These are phyloP conservation scores for Semaprochilodus insignis DNA, from an alignment of 2,797 vertebrate genomes.

Conservation along the genomic window DNA sequence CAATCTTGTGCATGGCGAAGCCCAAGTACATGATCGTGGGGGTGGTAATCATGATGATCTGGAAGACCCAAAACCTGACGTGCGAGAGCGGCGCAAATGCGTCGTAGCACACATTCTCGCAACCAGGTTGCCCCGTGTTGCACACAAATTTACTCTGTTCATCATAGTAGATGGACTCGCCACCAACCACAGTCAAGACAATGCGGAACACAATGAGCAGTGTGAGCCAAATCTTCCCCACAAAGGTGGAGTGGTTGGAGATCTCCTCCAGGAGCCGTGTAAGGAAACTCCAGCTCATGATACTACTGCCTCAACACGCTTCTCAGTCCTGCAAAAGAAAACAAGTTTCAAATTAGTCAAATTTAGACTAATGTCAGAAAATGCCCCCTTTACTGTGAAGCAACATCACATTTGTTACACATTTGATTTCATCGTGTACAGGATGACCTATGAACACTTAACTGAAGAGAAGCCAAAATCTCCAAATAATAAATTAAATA, in stretches of 20 bases:
- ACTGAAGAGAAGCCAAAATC: too few species aligned
- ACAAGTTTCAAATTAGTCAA: background rate
- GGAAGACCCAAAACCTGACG: conserved; percentile 92
- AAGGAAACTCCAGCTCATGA: conserved; percentile 94
- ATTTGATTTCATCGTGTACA: too few species aligned
- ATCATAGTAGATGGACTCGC: conserved; percentile 93
- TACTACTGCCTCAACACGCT: conserved; percentile 47
- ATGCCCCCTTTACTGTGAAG: too few species aligned
- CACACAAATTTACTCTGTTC: conserved; percentile 95
- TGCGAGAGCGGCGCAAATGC: conserved; percentile 90
- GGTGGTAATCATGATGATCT: conserved; percentile 89
- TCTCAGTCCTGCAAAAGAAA: conserved; percentile 63
- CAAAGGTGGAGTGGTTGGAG: conserved; percentile 93
- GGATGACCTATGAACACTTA: too few species aligned
- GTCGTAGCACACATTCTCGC: conserved; percentile 93
- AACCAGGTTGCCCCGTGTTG: conserved; percentile 91
- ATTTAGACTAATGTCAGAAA: background rate
- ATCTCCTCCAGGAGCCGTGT: conserved; percentile 92
- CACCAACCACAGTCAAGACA: conserved; percentile 89
- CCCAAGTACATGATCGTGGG: conserved; percentile 92
- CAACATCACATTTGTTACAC: too few species aligned
- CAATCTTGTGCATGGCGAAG: conserved; percentile 91
- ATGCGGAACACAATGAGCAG: conserved; percentile 91
- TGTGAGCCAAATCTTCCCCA: conserved; percentile 93
- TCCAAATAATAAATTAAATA: too few species aligned